These are phyloP conservation scores for Salvelinus sp. DNA, from an alignment of 2,113 vertebrate genomes.

Conservation along the genomic window DNA sequence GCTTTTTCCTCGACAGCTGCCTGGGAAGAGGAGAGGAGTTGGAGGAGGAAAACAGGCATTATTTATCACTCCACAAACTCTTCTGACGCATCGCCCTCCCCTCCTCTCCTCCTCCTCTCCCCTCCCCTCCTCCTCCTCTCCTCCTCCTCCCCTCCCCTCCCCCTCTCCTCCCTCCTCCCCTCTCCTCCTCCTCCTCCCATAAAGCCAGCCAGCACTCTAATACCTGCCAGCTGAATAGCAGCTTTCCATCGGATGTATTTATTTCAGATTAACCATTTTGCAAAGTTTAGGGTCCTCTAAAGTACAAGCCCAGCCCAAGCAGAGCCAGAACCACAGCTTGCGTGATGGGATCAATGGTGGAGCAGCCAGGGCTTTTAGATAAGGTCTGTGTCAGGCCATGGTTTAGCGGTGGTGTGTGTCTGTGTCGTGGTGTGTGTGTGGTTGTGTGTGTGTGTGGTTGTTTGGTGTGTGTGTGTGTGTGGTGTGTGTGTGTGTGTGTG, in stretches of 20 bases:
- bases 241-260: slow-evolving; percentile 30
- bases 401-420: no score
- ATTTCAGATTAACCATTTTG: slow-evolving; percentile 53
- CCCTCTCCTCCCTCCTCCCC: no score
- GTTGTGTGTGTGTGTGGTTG: no score
- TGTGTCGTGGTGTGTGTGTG: no score
- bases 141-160: no score
- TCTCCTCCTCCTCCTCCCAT: background rate
- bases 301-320: slow-evolving; percentile 34
- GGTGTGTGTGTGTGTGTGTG: no score
- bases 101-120: background rate
- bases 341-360: slow-evolving; percentile 53
- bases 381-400: background rate
- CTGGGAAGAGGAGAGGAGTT: slow-evolving; percentile 16
- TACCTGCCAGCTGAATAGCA: slow-evolving; percentile 25
- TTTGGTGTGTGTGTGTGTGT: no score
- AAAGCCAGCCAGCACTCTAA: slow-evolving; percentile 12
- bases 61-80: slow-evolving; percentile 26
- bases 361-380: slow-evolving; percentile 43
- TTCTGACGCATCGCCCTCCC: background rate
- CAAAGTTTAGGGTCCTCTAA: slow-evolving; percentile 36
- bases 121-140: no score
- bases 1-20: slow-evolving; percentile 37
- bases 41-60: slow-evolving; percentile 29
- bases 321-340: slow-evolving; percentile 10